Base-by-base conservation (phyloP, 2,888 invertebrate genomes). In the Scaptodrosophila latifasciaeformis region DNA sequence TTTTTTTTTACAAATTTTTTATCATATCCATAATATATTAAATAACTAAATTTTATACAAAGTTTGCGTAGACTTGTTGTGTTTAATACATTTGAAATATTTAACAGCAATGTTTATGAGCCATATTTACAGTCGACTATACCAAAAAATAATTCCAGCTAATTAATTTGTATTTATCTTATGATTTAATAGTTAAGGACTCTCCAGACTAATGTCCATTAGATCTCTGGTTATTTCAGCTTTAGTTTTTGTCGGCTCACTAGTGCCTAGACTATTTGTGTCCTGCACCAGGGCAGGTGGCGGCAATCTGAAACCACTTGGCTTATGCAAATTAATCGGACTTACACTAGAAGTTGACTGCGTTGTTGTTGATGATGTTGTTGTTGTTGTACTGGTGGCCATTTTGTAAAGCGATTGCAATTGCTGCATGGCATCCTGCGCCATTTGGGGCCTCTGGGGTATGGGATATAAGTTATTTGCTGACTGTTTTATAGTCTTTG, bases 211-310 rank as follows among this genome's bases (percentile, higher is more conserved):
- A 1, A 90, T 89, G 65, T 90, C 88, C 54, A 90, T 89, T 24
- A 90, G 71, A 61, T 90, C 90, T 47, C 88, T 89, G 4, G 90
- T 89, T 7, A 90, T 88, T 82, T 88, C 88, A 64, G 87, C 65
- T 84, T 17, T 88, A 64, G 76, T 88, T 86, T 67, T 87, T 81
- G 42, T 15, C 17, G 53, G 84, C 64, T 42, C 35, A 51, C 39
- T 52, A n/a, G 29, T 37, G 18, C 55, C 48, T 45, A 58, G 12
- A 18, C 45, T 31, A 21, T 74, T 61, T 15, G 58, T 30, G 44
- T 56, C 67, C 49, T 67, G 70, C 19, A 18, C 19, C 17, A 67
- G 51, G 0, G 67, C 67, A 27, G 70, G 67, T 40, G 60, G 68
- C 13, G 65, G 74, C 49, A 65, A 58, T 17, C 62, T 75, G 6